These are phyloP conservation scores for Indicator indicator DNA, from an alignment of 2,113 vertebrate genomes.

Conservation along the genomic window DNA sequence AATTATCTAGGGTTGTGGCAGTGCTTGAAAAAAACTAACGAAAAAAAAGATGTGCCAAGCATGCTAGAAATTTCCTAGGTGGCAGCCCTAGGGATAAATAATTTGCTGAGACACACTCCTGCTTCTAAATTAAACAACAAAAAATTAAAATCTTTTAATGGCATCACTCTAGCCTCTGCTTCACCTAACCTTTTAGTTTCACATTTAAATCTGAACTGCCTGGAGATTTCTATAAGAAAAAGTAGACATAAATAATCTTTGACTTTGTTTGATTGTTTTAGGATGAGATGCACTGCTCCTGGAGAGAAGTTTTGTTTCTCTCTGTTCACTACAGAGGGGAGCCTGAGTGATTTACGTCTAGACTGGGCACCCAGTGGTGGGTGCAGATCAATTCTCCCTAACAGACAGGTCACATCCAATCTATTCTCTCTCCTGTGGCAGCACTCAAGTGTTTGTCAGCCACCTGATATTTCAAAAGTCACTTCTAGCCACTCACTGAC, in stretches of 20 bases:
- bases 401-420: not conserved
- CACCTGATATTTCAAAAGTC: not conserved
- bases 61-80: not conserved
- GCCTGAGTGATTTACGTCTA: not conserved
- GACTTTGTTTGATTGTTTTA: too few relatives aligned
- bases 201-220: not conserved
- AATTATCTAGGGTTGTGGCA: not conserved
- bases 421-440: not conserved
- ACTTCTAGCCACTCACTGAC: not conserved
- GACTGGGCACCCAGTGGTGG: rapidly evolving
- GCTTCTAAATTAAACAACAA: not conserved
- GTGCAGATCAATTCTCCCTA: not conserved
- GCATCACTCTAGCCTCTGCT: not conserved
- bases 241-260: not conserved
- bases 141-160: too few relatives aligned
- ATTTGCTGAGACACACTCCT: not conserved
- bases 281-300: not conserved
- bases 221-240: not conserved
- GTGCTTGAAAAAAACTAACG: not conserved
- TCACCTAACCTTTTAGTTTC: not conserved
- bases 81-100: not conserved
- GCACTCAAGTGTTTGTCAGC: not conserved
- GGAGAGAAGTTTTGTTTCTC: not conserved
- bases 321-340: not conserved
- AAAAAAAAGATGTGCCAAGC: not conserved